Evolutionary conservation across 2,888 invertebrate species (phyloP).

Genomic region (Hipparchia sbordonii): DNA sequence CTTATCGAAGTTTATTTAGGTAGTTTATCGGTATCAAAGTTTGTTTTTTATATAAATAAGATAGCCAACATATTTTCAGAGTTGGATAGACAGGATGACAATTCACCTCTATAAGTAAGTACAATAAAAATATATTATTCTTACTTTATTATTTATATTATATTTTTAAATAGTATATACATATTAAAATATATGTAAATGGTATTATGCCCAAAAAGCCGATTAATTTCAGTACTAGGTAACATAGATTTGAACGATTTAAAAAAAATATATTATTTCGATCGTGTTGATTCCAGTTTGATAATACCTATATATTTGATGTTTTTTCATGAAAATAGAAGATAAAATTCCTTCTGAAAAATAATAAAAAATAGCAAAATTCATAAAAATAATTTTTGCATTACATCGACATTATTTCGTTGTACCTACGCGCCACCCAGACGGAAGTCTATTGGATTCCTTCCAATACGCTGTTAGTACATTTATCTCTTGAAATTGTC

Average conservation of each 20-base stretch:
- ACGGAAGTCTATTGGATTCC: conserved; percentile 35
- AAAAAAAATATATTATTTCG: too few relatives aligned
- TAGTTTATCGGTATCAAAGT: conserved; percentile 2
- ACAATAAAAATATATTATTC: too few relatives aligned
- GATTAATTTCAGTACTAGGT: too few relatives aligned
- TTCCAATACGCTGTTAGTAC: conserved; percentile 31
- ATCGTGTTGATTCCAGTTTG: too few relatives aligned
- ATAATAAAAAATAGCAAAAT: not conserved
- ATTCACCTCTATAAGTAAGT: not conserved
- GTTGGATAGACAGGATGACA: conserved; percentile 20
- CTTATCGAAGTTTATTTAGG: conserved; percentile 9
- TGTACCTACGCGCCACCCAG: conserved; percentile 20
- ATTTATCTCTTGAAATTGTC: conserved; percentile 30
- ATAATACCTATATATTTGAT: too few relatives aligned
- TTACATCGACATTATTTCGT: not conserved
- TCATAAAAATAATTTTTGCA: not conserved
- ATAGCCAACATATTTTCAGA: not conserved
- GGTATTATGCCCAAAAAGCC: too few relatives aligned
- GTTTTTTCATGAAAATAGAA: too few relatives aligned
- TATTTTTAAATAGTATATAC: too few relatives aligned
- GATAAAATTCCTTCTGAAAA: too few relatives aligned
- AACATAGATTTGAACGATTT: too few relatives aligned
- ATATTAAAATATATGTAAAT: too few relatives aligned
- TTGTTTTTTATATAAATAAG: conserved; percentile 9
- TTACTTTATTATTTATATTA: too few relatives aligned